A percentile compares a stretch with the other conserved stretches of the same genome.
phyloP scores from a whole-genome alignment of 2,113 vertebrate species.

The Lipophrys pholis region DNA sequence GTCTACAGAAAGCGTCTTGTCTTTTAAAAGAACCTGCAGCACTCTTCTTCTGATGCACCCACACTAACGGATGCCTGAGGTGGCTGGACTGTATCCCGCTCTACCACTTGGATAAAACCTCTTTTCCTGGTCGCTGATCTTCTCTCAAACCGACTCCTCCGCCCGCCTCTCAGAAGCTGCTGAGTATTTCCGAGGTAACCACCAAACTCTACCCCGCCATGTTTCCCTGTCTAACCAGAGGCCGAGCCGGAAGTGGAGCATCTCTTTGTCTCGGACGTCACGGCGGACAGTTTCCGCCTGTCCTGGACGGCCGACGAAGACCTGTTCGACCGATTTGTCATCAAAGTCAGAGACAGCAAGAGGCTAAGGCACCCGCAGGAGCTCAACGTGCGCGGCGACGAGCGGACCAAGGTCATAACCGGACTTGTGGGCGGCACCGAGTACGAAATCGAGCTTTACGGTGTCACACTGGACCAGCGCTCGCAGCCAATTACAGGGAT shows the following conservation, averaged over 20 bases:
- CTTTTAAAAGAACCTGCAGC: slow-evolving; percentile 5
- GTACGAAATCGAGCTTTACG: slow-evolving; percentile 94
- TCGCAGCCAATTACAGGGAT: slow-evolving; percentile 88
- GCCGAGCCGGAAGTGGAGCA: slow-evolving; percentile 95
- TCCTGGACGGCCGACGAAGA: slow-evolving; percentile 93
- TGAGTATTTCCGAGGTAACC: slow-evolving; percentile 15
- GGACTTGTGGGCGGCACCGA: slow-evolving; percentile 91
- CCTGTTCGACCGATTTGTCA: slow-evolving; percentile 92
- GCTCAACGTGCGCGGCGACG: slow-evolving; percentile 81
- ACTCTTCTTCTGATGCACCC: slow-evolving; percentile 8
- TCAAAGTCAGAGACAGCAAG: slow-evolving; percentile 93
- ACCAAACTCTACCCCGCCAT: slow-evolving; percentile 19
- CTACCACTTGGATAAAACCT: slow-evolving; percentile 21
- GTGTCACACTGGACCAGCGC: slow-evolving; percentile 87
- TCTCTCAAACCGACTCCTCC: neutral
- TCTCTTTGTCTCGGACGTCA: slow-evolving; percentile 91
- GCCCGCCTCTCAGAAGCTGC: neutral
- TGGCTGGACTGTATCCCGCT: slow-evolving; percentile 16
- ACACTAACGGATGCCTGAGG: slow-evolving; percentile 52
- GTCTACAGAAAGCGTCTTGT: slow-evolving; percentile 37
- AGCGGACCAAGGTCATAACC: slow-evolving; percentile 89
- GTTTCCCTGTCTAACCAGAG: slow-evolving; percentile 86
- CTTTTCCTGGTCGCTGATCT: slow-evolving; percentile 24
- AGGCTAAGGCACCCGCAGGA: slow-evolving; percentile 87
- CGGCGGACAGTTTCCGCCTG: slow-evolving; percentile 89